A percentile compares a stretch with the other conserved stretches of the same genome.
phyloP scores from a whole-genome alignment of 2,113 vertebrate genomes.

The Epinephelus moara region DNA sequence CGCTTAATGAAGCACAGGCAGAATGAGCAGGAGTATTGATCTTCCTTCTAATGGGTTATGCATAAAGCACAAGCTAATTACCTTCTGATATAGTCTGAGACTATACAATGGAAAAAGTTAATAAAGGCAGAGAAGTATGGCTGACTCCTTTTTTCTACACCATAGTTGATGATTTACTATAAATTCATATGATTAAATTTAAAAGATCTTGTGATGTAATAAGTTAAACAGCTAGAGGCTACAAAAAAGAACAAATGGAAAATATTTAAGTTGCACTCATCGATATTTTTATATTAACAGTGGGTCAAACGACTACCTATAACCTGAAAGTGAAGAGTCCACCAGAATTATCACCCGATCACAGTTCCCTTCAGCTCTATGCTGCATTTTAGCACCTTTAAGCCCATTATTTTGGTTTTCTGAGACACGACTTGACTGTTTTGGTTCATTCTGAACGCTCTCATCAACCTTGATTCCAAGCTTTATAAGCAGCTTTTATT shows the following conservation, averaged over 20 bases:
- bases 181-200: background rate
- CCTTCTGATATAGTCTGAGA: constrained; percentile 27
- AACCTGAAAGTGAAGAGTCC: background rate
- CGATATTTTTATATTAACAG: background rate
- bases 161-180: background rate
- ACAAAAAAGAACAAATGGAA: background rate
- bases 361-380: background rate
- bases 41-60: constrained; percentile 47
- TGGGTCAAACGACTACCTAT: background rate
- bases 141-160: background rate
- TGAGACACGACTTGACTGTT: background rate
- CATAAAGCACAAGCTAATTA: constrained; percentile 57
- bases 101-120: constrained; percentile 4
- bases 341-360: background rate
- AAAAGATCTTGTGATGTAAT: background rate
- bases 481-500: too few species aligned
- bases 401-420: background rate
- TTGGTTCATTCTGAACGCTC: background rate
- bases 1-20: constrained; percentile 68
- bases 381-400: background rate
- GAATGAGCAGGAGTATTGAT: constrained; percentile 65
- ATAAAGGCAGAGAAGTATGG: background rate
- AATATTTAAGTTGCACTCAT: background rate
- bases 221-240: background rate
- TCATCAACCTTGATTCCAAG: background rate